These are phyloP conservation scores for Cisticola juncidis DNA, from an alignment of 2,113 vertebrate genomes.

Conservation along the genomic window DNA sequence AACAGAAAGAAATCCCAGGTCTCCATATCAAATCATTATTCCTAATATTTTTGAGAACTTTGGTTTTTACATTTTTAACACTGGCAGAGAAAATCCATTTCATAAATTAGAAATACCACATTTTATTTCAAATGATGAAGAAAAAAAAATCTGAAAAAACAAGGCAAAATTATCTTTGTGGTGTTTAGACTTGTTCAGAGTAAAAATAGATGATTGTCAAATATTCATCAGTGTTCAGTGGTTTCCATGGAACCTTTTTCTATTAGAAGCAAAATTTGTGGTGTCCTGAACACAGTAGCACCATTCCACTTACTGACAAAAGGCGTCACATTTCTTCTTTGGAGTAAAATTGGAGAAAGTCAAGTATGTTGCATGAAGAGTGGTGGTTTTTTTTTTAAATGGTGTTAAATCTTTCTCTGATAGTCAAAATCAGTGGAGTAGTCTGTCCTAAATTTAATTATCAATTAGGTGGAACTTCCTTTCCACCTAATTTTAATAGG, in stretches of 20 bases:
- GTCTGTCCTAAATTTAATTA: slow-evolving; percentile 18
- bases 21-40: background rate
- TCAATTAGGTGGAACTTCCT: slow-evolving; percentile 15
- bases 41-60: background rate
- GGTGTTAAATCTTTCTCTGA: background rate
- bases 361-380: background rate
- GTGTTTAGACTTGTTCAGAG: background rate
- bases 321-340: background rate
- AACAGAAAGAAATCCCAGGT: background rate
- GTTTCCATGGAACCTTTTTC: slow-evolving; percentile 30
- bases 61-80: background rate
- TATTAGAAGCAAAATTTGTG: background rate
- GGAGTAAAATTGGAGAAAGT: background rate
- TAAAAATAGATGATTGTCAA: slow-evolving; percentile 3
- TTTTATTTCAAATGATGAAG: background rate
- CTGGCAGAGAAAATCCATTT: background rate
- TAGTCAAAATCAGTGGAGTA: background rate
- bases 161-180: background rate
- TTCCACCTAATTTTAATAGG: slow-evolving; percentile 20
- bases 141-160: background rate
- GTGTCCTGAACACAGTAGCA: background rate
- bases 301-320: background rate
- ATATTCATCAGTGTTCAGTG: background rate
- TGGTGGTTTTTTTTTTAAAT: background rate
- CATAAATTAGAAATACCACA: background rate